A percentile compares a stretch with the other conserved stretches of the same genome.
phyloP scores from a whole-genome alignment of 2,888 invertebrate species.

The Lasioglossum zephyrum region DNA sequence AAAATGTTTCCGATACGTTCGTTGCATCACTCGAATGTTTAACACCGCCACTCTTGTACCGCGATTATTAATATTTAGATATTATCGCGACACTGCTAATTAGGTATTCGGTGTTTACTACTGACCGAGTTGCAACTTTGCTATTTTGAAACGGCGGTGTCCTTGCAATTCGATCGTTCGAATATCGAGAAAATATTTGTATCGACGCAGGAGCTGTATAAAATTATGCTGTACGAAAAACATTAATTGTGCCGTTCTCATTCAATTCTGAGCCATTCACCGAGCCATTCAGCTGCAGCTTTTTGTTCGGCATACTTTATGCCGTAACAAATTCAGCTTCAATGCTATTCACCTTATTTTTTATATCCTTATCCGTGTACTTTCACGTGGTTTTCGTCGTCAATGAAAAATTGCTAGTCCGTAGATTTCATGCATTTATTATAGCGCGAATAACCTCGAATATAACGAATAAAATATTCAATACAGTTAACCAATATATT shows the following conservation, averaged over 20 bases:
- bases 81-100: background rate
- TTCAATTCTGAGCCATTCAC: background rate
- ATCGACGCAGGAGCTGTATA: background rate
- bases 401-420: too few relatives aligned
- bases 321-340: too few relatives aligned
- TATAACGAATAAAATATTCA: background rate
- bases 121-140: background rate
- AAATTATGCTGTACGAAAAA: background rate
- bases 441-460: background rate
- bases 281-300: background rate
- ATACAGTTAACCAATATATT: background rate
- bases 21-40: slow-evolving; percentile 10
- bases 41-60: background rate
- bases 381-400: too few relatives aligned
- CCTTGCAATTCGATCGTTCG: background rate
- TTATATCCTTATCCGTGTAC: too few relatives aligned
- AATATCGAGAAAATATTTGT: background rate
- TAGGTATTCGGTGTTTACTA: background rate
- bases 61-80: background rate
- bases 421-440: background rate
- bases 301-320: background rate
- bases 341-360: too few relatives aligned
- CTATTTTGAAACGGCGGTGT: background rate
- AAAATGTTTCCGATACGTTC: background rate
- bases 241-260: background rate